Base-by-base conservation (phyloP, 2,797 vertebrate genomes). In the Poecilia picta region DNA sequence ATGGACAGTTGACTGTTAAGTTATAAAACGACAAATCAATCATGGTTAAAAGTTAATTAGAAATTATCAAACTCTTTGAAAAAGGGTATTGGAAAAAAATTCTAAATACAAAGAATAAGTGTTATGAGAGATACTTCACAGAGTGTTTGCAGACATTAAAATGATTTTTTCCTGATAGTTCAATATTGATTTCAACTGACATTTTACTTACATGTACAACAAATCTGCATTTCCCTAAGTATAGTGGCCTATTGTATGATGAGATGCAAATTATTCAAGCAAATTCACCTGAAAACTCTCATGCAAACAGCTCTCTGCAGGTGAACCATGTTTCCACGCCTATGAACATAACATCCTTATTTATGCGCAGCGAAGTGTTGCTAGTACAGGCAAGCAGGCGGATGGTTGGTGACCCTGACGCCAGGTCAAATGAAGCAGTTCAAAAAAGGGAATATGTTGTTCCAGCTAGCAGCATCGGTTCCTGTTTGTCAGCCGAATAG, bases 241-340 rank as follows among this genome's bases (percentile, higher is more conserved):
- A 64, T 10, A 64, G 2, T 33, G 59, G 15, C 20, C 33, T 64
- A 4, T 36, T 66, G 62, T 23, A 66, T 6, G 0, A 39, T 39
- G 20, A 66, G 62, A 66, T 66, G 62, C 62, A 66, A 66, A 66
- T 66, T 23, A 66, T 23, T 66, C 18, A 66, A 66, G 8, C 31
- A 66, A 66, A 23, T 39, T 66, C 1, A 66, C 3, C 18, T 39
- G 5, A 12, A 39, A 66, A 39, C 33, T 39, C 3, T 39, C 62
- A 64, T 3, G 16, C 5, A 0, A 59, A 13, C n/a, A 57, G 11
- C 11, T 13, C 15, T 5, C 31, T 33, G 6, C 15, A 7, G 18
- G 6, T 36, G 55, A 15, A 13, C 2, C 59, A 16, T 2, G 13
- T 20, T 39, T 20, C 33, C 18, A 66, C 1, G 0, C 18, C 7